Conservation (phyloP, 53 echinoderm and acorn worm genomes). For the Paracentrotus lividus region DNA sequence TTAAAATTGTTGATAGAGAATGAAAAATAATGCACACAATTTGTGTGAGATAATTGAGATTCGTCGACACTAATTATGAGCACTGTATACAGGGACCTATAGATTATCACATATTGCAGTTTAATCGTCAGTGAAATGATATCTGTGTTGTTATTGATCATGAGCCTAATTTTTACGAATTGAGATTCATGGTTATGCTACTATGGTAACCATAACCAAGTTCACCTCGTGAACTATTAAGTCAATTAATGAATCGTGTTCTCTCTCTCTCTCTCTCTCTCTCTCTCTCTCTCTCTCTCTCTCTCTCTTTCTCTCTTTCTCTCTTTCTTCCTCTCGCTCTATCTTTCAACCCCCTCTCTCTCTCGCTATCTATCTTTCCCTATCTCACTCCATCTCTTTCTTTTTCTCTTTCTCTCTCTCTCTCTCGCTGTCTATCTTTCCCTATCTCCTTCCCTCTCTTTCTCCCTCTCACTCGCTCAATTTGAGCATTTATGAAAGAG, state of each 20-base stretch:
- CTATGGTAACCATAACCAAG: neutral
- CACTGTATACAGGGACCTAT: neutral
- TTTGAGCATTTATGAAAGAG: neutral
- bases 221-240: neutral
- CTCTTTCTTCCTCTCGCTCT: neutral
- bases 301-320: neutral
- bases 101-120: neutral
- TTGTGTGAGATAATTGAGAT: neutral
- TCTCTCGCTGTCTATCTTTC: neutral
- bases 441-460: neutral
- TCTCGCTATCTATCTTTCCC: neutral
- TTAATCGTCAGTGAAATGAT: neutral
- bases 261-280: neutral
- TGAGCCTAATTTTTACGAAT: neutral
- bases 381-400: neutral
- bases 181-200: neutral
- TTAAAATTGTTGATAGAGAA: no score
- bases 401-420: neutral
- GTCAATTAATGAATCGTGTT: neutral
- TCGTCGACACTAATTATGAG: neutral
- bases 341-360: neutral
- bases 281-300: neutral
- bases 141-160: neutral
- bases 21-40: no score
- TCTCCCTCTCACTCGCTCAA: neutral